A percentile compares a stretch with the other conserved stretches of the same genome.
Conservation (phyloP, 2,888 invertebrate genomes). For the Notodonta ziczac region DNA sequence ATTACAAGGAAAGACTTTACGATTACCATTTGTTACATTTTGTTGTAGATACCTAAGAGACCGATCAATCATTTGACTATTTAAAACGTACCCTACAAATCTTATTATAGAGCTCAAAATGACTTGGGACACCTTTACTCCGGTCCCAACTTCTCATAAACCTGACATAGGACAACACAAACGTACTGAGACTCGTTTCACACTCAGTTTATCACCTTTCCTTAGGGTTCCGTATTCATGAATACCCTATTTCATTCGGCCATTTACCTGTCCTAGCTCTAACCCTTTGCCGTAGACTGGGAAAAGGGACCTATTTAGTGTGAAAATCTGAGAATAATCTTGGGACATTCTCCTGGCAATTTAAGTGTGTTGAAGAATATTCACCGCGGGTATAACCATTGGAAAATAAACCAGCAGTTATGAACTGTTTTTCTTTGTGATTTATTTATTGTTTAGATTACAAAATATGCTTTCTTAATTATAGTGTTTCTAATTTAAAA, state of each 20-base stretch:
- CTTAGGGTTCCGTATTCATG: constrained; percentile 6
- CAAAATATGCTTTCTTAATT: no score
- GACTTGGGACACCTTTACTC: background rate
- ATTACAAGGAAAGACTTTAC: background rate
- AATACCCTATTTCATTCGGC: constrained; percentile 1
- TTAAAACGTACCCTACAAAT: background rate
- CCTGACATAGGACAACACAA: constrained; percentile 5
- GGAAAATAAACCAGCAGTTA: background rate
- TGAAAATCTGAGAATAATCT: constrained; percentile 1
- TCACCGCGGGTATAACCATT: background rate
- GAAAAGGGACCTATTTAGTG: constrained; percentile 1
- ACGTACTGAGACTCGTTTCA: constrained; percentile 1
- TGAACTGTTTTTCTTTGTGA: no score
- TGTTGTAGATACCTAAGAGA: background rate
- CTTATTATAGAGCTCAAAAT: background rate
- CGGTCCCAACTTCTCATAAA: constrained; percentile 1
- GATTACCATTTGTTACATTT: background rate
- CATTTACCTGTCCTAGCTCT: constrained; percentile 1
- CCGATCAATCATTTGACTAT: background rate
- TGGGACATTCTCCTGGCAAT: background rate
- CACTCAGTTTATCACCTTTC: constrained; percentile 7
- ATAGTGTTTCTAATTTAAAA: no score
- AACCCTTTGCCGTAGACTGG: constrained; percentile 5
- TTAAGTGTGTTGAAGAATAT: background rate
- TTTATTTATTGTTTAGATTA: no score